Conservation (phyloP, 2,113 vertebrate genomes). For the Pitta sordida region DNA sequence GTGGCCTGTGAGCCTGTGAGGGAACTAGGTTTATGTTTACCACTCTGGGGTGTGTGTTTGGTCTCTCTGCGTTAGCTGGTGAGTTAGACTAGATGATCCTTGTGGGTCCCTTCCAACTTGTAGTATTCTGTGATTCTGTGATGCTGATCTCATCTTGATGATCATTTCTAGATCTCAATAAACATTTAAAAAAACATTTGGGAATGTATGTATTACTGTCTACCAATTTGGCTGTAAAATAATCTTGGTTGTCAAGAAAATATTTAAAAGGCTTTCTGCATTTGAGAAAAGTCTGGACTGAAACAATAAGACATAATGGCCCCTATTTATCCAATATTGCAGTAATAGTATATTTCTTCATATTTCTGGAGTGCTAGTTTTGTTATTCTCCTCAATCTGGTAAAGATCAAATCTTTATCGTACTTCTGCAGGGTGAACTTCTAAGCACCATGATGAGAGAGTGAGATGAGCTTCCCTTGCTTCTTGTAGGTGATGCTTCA, state of each 20-base stretch:
- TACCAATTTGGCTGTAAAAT: neutral
- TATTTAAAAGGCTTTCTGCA: neutral
- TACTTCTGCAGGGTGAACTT: neutral
- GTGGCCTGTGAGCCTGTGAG: no score
- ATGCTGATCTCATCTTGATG: neutral
- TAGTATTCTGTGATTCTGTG: no score
- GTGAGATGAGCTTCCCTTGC: neutral
- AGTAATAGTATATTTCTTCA: neutral
- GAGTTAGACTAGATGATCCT: no score
- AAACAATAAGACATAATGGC: neutral
- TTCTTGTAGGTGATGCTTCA: neutral
- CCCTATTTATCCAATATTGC: neutral
- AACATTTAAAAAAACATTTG: neutral
- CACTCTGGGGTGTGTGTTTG: no score
- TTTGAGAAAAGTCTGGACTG: neutral
- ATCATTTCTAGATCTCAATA: neutral
- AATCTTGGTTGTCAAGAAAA: neutral
- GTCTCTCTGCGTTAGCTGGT: no score
- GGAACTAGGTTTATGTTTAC: no score
- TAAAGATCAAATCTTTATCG: neutral
- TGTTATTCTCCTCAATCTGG: neutral
- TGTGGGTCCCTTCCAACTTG: no score
- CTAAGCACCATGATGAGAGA: neutral
- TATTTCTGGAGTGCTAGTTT: neutral
- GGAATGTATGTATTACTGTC: no score